Percentiles rank a stretch among this genome's conserved stretches.
These are phyloP conservation scores for Haemorhous mexicanus DNA, from an alignment of 2,113 vertebrate genomes.

Conservation along the genomic window DNA sequence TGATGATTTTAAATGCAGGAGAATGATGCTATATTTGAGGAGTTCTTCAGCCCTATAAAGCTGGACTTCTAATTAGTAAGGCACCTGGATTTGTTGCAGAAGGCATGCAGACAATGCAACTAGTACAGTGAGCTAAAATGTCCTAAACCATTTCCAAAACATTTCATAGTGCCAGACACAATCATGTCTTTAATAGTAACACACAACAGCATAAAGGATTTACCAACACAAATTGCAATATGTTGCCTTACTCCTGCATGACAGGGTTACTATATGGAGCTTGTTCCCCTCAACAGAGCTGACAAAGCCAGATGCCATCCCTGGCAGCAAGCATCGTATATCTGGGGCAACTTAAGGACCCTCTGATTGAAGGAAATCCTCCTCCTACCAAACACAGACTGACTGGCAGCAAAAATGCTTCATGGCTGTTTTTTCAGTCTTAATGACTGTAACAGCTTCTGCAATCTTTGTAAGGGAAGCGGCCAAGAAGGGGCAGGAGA, in stretches of 20 bases:
- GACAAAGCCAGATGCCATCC: constrained; percentile 21
- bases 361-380: neutral
- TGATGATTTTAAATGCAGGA: neutral
- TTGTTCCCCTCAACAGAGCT: constrained; percentile 8
- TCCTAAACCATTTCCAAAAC: constrained; percentile 1
- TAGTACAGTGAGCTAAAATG: neutral
- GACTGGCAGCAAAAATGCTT: constrained; percentile 24
- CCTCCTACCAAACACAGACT: neutral
- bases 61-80: neutral
- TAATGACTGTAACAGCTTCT: neutral
- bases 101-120: neutral
- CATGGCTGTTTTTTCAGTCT: neutral
- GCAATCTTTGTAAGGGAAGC: neutral
- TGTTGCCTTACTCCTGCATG: constrained; percentile 1
- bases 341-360: constrained; percentile 27
- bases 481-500: neutral
- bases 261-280: neutral
- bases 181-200: constrained; percentile 4
- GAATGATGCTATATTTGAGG: neutral
- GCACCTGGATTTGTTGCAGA: neutral
- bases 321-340: neutral
- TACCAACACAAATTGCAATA: neutral
- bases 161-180: constrained; percentile 22
- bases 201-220: neutral
- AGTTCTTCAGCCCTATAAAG: neutral